Evolutionary conservation across 2,113 vertebrate species (phyloP).

Genomic region (Percopsis transmontana): DNA sequence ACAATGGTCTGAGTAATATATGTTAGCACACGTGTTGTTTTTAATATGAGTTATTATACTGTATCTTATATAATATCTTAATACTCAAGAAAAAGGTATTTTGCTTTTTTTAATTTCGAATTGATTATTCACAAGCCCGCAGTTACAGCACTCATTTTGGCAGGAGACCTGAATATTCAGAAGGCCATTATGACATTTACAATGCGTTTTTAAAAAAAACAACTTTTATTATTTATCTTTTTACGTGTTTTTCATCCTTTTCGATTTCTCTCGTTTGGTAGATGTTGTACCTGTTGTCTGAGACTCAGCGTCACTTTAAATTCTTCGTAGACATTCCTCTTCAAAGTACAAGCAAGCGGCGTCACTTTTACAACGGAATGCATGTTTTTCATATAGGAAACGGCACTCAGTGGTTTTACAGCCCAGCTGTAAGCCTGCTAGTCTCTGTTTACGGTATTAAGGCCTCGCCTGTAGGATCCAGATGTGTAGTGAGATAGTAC

Average conservation of each 20-base stretch:
- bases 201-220: slow-evolving; percentile 51
- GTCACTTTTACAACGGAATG: slow-evolving; percentile 28
- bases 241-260: slow-evolving; percentile 49
- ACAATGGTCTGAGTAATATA: slow-evolving; percentile 89
- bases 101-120: slow-evolving; percentile 67
- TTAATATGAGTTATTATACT: slow-evolving; percentile 74
- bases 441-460: slow-evolving; percentile 14
- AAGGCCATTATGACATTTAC: slow-evolving; percentile 56
- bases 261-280: slow-evolving; percentile 41
- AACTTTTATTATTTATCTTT: slow-evolving; percentile 69
- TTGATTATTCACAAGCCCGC: slow-evolving; percentile 59
- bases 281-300: slow-evolving; percentile 49
- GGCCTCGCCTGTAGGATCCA: slow-evolving; percentile 32
- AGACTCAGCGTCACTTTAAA: slow-evolving; percentile 47
- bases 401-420: slow-evolving; percentile 37
- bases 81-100: slow-evolving; percentile 77
- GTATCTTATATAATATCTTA: slow-evolving; percentile 91
- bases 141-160: slow-evolving; percentile 35
- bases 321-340: slow-evolving; percentile 36
- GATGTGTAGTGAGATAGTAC: slow-evolving; percentile 45
- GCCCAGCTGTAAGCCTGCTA: not conserved
- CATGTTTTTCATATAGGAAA: slow-evolving; percentile 41
- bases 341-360: slow-evolving; percentile 20
- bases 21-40: slow-evolving; percentile 85
- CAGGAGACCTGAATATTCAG: slow-evolving; percentile 51